Conservation (phyloP, 1,140 invertebrate species). For the Macrobrachium rosenbergii region DNA sequence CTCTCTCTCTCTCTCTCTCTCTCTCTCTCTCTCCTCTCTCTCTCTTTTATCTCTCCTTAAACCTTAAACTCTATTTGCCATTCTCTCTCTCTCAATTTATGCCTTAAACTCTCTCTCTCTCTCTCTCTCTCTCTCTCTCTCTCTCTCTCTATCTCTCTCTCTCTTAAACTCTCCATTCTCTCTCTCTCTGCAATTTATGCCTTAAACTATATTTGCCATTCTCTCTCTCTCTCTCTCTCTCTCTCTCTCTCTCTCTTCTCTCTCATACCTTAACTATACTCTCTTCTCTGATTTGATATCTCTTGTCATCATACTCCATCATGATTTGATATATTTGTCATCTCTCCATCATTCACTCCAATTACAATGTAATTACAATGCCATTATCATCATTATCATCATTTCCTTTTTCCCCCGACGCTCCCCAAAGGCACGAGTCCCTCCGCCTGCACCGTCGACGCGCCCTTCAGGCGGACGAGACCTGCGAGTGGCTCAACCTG, state of each 20-base stretch:
- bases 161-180: too few species aligned
- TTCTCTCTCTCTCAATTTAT: too few species aligned
- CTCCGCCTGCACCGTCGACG: conserved; percentile 35
- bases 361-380: background rate
- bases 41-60: too few species aligned
- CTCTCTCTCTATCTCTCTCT: background rate
- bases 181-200: too few species aligned
- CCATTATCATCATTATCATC: background rate
- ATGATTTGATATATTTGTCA: too few species aligned
- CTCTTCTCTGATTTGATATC: too few species aligned
- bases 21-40: background rate
- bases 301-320: too few species aligned
- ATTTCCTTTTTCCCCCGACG: background rate
- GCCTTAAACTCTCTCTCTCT: background rate
- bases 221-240: conserved; percentile 9
- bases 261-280: too few species aligned
- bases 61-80: too few species aligned
- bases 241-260: background rate
- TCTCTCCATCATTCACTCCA: background rate
- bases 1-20: conserved; percentile 14
- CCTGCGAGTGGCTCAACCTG: conserved; percentile 52
- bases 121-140: conserved; percentile 25
- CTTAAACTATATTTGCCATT: background rate
- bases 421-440: conserved; percentile 28
- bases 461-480: conserved; percentile 57